Conservation (phyloP, 37 sponge, comb jelly and placozoan species). For the Halichondria panicea region DNA sequence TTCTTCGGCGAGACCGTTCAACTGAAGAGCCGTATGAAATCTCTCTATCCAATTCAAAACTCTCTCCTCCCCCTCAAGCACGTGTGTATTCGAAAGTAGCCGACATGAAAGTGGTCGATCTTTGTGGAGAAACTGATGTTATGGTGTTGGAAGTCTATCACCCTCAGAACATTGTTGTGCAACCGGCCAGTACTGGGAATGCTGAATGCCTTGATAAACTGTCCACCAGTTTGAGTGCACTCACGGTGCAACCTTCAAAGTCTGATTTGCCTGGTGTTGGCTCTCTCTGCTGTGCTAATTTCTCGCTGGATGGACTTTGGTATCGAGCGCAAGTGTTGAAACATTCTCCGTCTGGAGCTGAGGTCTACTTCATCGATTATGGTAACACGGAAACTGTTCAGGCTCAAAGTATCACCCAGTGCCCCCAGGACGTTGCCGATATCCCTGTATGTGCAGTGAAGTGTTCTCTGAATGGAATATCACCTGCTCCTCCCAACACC, state of each 20-base stretch:
- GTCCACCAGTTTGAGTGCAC: neutral
- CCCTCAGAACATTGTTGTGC: conserved; percentile 15
- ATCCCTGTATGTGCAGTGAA: conserved; percentile 27
- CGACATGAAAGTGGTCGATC: no score
- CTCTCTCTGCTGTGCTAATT: conserved; percentile 59
- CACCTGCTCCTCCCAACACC: neutral
- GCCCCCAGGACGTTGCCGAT: conserved; percentile 15
- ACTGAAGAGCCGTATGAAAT: no score
- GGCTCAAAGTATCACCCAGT: neutral
- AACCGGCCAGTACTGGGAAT: conserved; percentile 6
- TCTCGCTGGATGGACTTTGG: conserved; percentile 55
- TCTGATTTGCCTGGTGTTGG: no score
- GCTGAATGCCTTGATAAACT: no score
- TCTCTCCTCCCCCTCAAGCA: no score
- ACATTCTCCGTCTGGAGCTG: neutral
- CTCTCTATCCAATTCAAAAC: no score
- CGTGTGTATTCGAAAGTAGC: no score
- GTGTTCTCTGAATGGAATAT: conserved; percentile 25
- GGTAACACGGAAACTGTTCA: conserved; percentile 61
- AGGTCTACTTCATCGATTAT: conserved; percentile 62
- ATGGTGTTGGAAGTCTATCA: conserved; percentile 25
- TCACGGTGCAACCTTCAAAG: neutral
- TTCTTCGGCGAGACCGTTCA: no score
- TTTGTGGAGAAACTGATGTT: no score
- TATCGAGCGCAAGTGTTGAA: conserved; percentile 52